Conservation (phyloP, 1,140 invertebrate species). For the Dolichoris vasculosae region DNA sequence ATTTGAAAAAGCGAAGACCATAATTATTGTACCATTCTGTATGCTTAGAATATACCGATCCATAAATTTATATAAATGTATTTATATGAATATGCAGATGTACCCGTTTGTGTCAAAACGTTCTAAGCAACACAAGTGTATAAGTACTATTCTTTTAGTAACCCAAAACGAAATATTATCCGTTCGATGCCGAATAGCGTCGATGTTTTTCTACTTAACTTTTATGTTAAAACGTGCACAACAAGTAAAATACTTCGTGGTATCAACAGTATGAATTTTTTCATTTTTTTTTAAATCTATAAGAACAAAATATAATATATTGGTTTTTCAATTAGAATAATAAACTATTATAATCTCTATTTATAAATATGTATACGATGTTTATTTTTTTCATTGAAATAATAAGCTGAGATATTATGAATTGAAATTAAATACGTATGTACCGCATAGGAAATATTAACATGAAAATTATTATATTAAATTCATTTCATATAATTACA, state of each 20-base stretch:
- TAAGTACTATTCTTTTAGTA: slow-evolving; percentile 9
- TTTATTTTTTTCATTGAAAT: too few relatives aligned
- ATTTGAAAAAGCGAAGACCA: background rate
- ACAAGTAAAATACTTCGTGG: background rate
- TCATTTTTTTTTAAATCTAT: background rate
- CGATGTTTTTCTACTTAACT: background rate
- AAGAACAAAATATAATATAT: background rate
- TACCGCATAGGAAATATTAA: too few relatives aligned
- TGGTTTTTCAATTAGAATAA: background rate
- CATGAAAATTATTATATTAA: too few relatives aligned
- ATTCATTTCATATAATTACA: too few relatives aligned
- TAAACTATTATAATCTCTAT: background rate
- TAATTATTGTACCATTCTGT: background rate
- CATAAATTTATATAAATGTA: background rate
- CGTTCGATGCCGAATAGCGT: background rate
- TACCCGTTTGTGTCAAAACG: background rate
- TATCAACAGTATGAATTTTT: background rate
- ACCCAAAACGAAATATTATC: background rate
- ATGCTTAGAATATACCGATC: background rate
- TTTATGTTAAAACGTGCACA: background rate
- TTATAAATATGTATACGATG: background rate
- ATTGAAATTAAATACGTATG: too few relatives aligned
- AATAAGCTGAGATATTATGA: too few relatives aligned
- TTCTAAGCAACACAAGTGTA: background rate
- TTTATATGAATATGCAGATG: background rate